Evolutionary conservation across 2,113 vertebrate genomes (phyloP), one percentile per base, ranked within the genome.

Genomic region (Fregata magnificens): DNA sequence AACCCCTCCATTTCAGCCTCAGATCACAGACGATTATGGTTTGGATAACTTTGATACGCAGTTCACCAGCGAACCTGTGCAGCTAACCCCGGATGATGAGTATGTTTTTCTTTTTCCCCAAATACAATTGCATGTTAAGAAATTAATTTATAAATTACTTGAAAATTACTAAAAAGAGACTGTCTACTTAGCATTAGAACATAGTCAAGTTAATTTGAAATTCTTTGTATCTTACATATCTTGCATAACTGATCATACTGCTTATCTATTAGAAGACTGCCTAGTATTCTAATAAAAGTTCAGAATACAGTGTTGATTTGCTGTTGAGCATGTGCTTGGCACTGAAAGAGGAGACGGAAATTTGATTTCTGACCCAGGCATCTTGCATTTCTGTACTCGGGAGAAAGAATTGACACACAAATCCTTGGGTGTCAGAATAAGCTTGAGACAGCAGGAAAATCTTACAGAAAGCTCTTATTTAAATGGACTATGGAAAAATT

Each of bases 11-110:
- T 99, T 99, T 97, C 99, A 99, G 98, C 99, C 99, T 42, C 99
- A 99, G 98, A 99, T 99, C 97, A 99, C 99, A 0, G 99, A 99
- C 1, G 99, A 99, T 96, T 99, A 99, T 2, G 99, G 99, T 34
- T 90, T 99, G 97, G 99, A 99, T 74, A 99, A 99, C 98, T 99
- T 99, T 17, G 99, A 99, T 97, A 99, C 99, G 3, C 99, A 99
- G 98, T 99, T 99, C 98, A 99, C 99, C 97, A 99, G 99, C 86
- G 99, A 99, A 97, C 99, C 99, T 0, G 99, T 99, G 98, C 99
- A 99, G 98, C 99, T 99, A 94, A 99, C 99, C 55, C 99, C 99
- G 0, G 99, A 99, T 13, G 99, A 99, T 42, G 99, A 99, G 99
- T 99, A 97, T 95, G 99, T 97, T 71, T 81, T 79, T 50, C 38